phyloP scores from a whole-genome alignment of 2,113 vertebrate species.

The Asarcornis scutulata region DNA sequence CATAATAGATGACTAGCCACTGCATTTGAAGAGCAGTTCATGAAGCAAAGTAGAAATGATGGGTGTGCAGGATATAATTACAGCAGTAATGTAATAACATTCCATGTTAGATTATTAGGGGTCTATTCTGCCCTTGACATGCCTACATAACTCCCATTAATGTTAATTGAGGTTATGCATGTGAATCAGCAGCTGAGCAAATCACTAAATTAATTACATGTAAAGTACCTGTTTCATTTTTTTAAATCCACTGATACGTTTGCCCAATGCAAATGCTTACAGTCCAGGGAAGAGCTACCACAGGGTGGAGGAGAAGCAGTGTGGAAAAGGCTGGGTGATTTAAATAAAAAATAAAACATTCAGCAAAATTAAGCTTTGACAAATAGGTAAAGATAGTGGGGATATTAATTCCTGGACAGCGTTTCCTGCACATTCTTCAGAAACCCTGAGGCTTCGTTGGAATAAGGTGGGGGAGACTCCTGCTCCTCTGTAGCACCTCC shows the following conservation, averaged over 20 bases:
- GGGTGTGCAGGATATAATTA: conserved; percentile 63
- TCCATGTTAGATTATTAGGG: conserved; percentile 68
- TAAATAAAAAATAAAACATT: background rate
- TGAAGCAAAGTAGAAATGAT: conserved; percentile 58
- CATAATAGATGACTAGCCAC: conserved; percentile 21
- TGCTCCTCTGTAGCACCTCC: background rate
- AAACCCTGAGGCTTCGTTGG: background rate
- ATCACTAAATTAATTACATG: conserved; percentile 72
- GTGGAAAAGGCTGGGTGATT: background rate
- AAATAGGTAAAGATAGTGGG: background rate
- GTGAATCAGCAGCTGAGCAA: conserved; percentile 62
- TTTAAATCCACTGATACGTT: background rate
- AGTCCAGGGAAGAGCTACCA: background rate
- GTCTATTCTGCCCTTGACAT: conserved; percentile 60
- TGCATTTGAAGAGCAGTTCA: conserved; percentile 41
- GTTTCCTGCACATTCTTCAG: background rate
- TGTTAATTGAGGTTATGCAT: conserved; percentile 65
- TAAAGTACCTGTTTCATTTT: conserved; percentile 58
- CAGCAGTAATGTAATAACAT: conserved; percentile 67
- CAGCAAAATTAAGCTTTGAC: conserved; percentile 34
- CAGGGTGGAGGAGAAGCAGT: background rate
- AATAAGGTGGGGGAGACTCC: background rate
- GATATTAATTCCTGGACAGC: background rate
- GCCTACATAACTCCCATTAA: conserved; percentile 67
- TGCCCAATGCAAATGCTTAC: background rate